Conservation (phyloP, 53 echinoderm and acorn worm genomes). For the Mesocentrotus franciscanus region DNA sequence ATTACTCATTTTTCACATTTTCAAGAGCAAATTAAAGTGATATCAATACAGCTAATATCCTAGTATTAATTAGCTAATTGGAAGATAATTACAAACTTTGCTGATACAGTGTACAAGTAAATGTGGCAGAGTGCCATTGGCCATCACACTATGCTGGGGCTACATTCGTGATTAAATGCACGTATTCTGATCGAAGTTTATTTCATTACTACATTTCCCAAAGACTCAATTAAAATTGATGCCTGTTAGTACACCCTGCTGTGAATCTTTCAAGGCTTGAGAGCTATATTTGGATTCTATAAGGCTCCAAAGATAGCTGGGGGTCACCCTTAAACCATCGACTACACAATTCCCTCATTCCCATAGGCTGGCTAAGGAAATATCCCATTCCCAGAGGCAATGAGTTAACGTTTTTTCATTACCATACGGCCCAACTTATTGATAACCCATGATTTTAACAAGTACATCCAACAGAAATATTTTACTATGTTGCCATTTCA, state of each 20-base stretch:
- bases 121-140: constrained; percentile 3
- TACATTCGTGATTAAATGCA: not conserved
- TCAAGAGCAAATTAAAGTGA: not conserved
- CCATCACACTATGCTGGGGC: not conserved
- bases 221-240: not conserved
- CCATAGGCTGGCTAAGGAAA: no score
- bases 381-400: no score
- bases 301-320: not conserved
- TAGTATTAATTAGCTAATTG: not conserved
- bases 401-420: no score
- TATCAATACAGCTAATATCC: not conserved
- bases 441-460: no score
- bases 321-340: not conserved
- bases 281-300: not conserved
- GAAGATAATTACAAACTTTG: not conserved
- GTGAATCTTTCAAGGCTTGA: not conserved
- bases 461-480: no score
- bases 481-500: no score
- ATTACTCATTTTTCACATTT: not conserved
- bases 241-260: not conserved
- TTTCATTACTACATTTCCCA: not conserved
- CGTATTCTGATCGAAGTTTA: not conserved
- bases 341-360: no score
- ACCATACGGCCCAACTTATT: no score
- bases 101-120: not conserved